Evolutionary conservation across 2,888 invertebrate genomes (phyloP).

Genomic region (Conchocele bisecta): DNA sequence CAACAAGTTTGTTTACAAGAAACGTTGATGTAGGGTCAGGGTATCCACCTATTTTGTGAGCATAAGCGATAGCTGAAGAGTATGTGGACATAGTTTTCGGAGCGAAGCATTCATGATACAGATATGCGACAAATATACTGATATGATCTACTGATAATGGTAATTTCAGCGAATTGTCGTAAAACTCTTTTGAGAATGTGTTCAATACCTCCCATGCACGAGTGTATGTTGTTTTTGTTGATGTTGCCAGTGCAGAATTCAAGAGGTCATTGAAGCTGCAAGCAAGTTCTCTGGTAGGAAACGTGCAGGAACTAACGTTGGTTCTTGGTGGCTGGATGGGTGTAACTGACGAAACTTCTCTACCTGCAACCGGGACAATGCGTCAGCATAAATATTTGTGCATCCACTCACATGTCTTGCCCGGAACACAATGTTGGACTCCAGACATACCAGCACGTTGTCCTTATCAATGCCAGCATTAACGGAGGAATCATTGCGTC

Average conservation of each 20-base stretch:
- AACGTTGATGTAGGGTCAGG: slow-evolving; percentile 17
- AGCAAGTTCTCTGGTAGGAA: slow-evolving; percentile 9
- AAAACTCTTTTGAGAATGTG: neutral
- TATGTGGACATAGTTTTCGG: slow-evolving; percentile 14
- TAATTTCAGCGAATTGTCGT: too few species aligned
- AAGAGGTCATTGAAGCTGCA: neutral
- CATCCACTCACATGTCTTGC: too few species aligned
- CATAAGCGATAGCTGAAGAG: slow-evolving; percentile 19
- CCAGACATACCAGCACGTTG: too few species aligned
- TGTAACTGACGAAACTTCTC: neutral
- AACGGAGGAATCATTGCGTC: too few species aligned
- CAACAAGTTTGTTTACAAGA: slow-evolving; percentile 15
- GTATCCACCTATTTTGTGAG: slow-evolving; percentile 8
- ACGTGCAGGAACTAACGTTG: neutral
- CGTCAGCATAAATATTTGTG: too few species aligned
- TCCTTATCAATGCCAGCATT: too few species aligned
- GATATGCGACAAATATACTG: slow-evolving; percentile 8
- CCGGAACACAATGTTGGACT: too few species aligned
- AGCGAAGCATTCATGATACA: slow-evolving; percentile 6
- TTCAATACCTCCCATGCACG: slow-evolving; percentile 11
- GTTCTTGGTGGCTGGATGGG: neutral
- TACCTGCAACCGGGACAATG: too few species aligned
- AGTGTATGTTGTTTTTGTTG: slow-evolving; percentile 3
- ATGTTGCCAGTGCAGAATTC: slow-evolving; percentile 4
- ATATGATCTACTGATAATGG: neutral